Evolutionary conservation across 2,113 vertebrate species (phyloP).

Genomic region (Oceanodroma tethys): DNA sequence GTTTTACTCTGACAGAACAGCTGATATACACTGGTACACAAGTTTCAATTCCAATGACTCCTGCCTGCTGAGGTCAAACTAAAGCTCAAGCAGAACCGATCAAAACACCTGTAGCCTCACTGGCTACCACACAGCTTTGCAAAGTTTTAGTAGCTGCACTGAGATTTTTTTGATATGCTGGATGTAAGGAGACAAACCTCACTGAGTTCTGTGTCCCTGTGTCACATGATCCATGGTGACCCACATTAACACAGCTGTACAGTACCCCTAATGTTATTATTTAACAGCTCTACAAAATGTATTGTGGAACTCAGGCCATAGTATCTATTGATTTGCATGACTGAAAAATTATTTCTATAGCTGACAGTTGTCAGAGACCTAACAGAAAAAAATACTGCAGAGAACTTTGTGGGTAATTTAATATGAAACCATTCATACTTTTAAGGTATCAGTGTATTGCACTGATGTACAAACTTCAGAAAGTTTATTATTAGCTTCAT

Average conservation of each 20-base stretch:
- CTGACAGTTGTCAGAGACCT: background rate
- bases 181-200: background rate
- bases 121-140: background rate
- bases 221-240: fast-evolving
- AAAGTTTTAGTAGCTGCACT: background rate
- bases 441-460: background rate
- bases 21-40: background rate
- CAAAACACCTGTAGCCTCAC: background rate
- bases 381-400: background rate
- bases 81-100: background rate
- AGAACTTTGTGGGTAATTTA: background rate
- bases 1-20: background rate
- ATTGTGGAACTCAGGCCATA: background rate
- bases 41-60: background rate
- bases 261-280: background rate
- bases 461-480: background rate
- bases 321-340: background rate
- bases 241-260: background rate
- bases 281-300: background rate
- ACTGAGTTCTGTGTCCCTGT: background rate
- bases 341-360: background rate
- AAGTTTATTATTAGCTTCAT: background rate
- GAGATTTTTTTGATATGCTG: background rate
- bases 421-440: background rate
- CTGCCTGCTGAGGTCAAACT: background rate